Evolutionary conservation across 92 coral and sea anemone genomes (phyloP), one percentile per base, ranked within the genome.

Genomic region (Isaurus tuberculatus): DNA sequence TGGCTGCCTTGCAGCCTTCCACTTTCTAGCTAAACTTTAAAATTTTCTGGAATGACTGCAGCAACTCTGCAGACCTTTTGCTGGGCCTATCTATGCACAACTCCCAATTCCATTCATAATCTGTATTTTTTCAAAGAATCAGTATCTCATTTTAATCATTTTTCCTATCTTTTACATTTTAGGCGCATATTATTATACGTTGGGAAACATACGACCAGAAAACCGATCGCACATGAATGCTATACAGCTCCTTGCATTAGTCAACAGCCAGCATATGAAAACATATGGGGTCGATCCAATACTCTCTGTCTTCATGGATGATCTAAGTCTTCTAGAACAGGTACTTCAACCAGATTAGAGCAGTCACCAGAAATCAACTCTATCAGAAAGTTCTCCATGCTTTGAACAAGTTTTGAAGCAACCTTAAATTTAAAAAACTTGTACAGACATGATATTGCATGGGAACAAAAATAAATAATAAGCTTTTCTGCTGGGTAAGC

Each of bases 141-240:
- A 55, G 23, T 17, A 55, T 55, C 64, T 55, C 64, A 55, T 55
- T 55, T 55, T 55, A 55, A 55, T 55, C 64, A 55, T 55, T 55
- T 55, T 55, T 22, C 25, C 27, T 17, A 17, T 22, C 27, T 55
- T 55, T 55, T 55, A 33, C 48, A 42, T 40, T 26, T 26, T 32
- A 78, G 83, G 83, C 7, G 83, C 69, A 10, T 78, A 23, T 34
- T 78, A 78, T 57, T 78, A 57, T 37, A 78, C 83, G 27, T 20
- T 78, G 11, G 83, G 67, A n/a, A 78, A 78, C 42, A 78, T 78
- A 27, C 44, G 27, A 25, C 83, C 83, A 27, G 49, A 51, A 32
- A 51, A 78, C 71, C 68, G 83, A 25, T 78, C 83, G 4, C 83
- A 78, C 67, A 27, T 78, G 71, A 78, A 78, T 51, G 66, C 67